Conservation (phyloP, 2,113 vertebrate genomes). For the Corynorhinus townsendii region DNA sequence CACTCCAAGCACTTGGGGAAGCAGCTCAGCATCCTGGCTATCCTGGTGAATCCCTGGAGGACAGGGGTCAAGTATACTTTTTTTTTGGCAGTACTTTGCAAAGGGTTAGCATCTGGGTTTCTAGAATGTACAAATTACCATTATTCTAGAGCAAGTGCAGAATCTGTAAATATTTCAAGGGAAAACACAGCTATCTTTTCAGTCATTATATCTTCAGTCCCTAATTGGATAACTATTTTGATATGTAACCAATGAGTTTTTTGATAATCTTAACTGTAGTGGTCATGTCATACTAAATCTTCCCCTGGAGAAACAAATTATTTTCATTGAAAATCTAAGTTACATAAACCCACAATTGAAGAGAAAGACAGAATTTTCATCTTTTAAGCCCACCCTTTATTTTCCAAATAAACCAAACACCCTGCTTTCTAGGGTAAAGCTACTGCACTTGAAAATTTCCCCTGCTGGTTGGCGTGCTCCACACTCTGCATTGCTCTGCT, state of each 20-base stretch:
- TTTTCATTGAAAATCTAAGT: neutral
- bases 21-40: neutral
- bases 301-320: neutral
- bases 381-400: neutral
- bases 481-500: neutral
- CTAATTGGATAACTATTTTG: slow-evolving; percentile 9
- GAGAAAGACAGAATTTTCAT: neutral
- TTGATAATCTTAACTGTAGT: neutral
- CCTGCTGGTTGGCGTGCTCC: neutral
- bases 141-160: neutral
- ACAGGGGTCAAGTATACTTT: neutral
- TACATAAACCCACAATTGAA: slow-evolving; percentile 16
- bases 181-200: neutral
- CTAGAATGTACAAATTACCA: neutral
- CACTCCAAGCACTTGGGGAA: neutral
- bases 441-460: neutral
- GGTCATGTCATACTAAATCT: slow-evolving; percentile 39
- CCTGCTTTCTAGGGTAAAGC: neutral
- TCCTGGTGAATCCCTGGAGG: neutral
- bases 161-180: neutral
- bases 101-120: neutral
- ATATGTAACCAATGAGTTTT: slow-evolving; percentile 6
- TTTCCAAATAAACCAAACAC: slow-evolving; percentile 17
- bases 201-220: slow-evolving; percentile 17
- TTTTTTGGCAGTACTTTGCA: neutral